Evolutionary conservation across 2,113 vertebrate species (phyloP).

Genomic region (Psittacula cyanocephala): DNA sequence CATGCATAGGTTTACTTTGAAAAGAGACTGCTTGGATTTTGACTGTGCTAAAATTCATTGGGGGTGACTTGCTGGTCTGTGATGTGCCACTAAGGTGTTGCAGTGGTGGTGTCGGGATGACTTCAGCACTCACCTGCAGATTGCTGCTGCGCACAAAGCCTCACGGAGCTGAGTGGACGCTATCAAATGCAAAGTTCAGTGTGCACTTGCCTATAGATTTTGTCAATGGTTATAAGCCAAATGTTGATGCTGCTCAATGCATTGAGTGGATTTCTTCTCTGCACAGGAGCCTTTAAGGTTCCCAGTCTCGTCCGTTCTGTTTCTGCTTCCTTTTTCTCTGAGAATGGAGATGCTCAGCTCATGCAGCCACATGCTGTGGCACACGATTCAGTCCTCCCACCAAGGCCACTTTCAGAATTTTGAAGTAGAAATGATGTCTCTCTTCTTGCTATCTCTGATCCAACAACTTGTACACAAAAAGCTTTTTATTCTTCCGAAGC

Average conservation of each 20-base stretch:
- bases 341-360: background rate
- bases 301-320: background rate
- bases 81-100: accelerated
- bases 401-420: background rate
- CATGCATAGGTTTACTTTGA: background rate
- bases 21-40: background rate
- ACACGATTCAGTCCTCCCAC: background rate
- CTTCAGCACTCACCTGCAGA: background rate
- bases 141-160: background rate
- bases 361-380: accelerated
- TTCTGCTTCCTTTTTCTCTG: background rate
- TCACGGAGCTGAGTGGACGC: accelerated
- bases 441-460: constrained; percentile 21
- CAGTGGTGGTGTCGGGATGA: background rate
- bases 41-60: background rate
- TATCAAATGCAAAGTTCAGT: accelerated
- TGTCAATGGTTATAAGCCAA: background rate
- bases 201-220: background rate
- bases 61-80: background rate
- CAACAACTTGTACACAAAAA: constrained; percentile 3
- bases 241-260: background rate
- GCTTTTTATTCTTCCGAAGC: background rate
- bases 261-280: background rate
- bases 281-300: background rate
- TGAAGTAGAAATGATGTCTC: background rate